A percentile compares a stretch with the other conserved stretches of the same genome.
These are phyloP conservation scores for Tetrax tetrax DNA, from an alignment of 2,113 vertebrate species.

Conservation along the genomic window DNA sequence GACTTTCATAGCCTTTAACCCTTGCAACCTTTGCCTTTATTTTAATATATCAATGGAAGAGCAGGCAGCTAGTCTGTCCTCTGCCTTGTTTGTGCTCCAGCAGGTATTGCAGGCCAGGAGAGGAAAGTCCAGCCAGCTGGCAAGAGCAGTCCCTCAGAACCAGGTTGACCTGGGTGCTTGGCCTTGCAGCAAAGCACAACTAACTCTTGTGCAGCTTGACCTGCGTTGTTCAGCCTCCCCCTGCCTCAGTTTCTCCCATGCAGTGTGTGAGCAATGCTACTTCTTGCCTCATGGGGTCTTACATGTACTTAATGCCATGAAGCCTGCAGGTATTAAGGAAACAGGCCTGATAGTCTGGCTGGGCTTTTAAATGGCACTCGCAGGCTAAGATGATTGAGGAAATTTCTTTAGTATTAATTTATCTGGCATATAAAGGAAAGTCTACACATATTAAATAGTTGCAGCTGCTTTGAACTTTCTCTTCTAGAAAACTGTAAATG, in stretches of 20 bases:
- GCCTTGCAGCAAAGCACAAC: not conserved
- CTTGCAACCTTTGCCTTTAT: not conserved
- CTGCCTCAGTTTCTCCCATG: not conserved
- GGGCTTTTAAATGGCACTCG: constrained; percentile 3
- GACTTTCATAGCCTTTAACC: not conserved
- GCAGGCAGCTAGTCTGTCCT: not conserved
- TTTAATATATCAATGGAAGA: not conserved
- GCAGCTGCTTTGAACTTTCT: constrained; percentile 61
- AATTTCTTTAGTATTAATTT: constrained; percentile 62
- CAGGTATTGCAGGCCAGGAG: rapidly evolving
- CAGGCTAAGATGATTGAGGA: not conserved
- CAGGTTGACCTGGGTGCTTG: not conserved
- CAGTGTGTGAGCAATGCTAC: not conserved
- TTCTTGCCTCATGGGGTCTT: not conserved
- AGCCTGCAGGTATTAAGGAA: not conserved
- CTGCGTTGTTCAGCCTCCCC: rapidly evolving
- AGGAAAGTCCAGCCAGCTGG: not conserved
- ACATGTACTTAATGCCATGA: not conserved
- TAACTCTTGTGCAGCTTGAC: not conserved
- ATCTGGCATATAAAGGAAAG: constrained; percentile 41
- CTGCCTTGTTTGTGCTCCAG: not conserved
- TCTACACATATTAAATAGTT: constrained; percentile 52
- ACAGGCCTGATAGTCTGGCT: not conserved
- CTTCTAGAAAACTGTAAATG: constrained; percentile 62
- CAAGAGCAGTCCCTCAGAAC: not conserved